These are phyloP conservation scores for Cyprinodon brontotheroides DNA, from an alignment of 2,113 vertebrate genomes.

Conservation along the genomic window DNA sequence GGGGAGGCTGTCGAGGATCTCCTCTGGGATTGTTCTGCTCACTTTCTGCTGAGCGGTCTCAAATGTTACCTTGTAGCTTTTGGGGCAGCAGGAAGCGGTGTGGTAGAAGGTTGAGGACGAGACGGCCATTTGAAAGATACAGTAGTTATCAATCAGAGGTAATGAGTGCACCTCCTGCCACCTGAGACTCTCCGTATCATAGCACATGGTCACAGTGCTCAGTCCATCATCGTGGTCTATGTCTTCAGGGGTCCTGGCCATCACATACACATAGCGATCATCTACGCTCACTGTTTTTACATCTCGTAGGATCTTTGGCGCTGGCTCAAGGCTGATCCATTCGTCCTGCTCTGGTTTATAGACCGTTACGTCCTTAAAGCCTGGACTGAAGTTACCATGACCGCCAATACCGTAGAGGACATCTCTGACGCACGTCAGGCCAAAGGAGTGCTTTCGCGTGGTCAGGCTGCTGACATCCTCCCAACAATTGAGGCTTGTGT, in stretches of 20 bases:
- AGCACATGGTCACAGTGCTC: slow-evolving; percentile 86
- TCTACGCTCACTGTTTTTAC: slow-evolving; percentile 92
- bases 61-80: slow-evolving; percentile 85
- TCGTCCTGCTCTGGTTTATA: slow-evolving; percentile 90
- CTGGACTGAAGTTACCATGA: slow-evolving; percentile 94
- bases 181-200: slow-evolving; percentile 88
- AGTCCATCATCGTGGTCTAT: slow-evolving; percentile 89
- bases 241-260: slow-evolving; percentile 91
- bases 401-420: slow-evolving; percentile 92
- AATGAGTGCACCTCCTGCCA: slow-evolving; percentile 94
- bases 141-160: slow-evolving; percentile 93
- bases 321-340: slow-evolving; percentile 91
- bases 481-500: slow-evolving; percentile 91
- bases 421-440: slow-evolving; percentile 88
- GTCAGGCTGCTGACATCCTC: slow-evolving; percentile 90
- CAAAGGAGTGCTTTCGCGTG: slow-evolving; percentile 93
- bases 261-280: slow-evolving; percentile 89
- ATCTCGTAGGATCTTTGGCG: slow-evolving; percentile 93
- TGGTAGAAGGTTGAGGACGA: slow-evolving; percentile 93
- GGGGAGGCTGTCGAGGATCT: slow-evolving; percentile 93
- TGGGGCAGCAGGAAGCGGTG: slow-evolving; percentile 92
- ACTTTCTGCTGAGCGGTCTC: slow-evolving; percentile 87
- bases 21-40: slow-evolving; percentile 80
- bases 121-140: slow-evolving; percentile 92
- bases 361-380: slow-evolving; percentile 92